These are phyloP conservation scores for Byasa hedistus DNA, from an alignment of 2,888 invertebrate species.

Conservation along the genomic window DNA sequence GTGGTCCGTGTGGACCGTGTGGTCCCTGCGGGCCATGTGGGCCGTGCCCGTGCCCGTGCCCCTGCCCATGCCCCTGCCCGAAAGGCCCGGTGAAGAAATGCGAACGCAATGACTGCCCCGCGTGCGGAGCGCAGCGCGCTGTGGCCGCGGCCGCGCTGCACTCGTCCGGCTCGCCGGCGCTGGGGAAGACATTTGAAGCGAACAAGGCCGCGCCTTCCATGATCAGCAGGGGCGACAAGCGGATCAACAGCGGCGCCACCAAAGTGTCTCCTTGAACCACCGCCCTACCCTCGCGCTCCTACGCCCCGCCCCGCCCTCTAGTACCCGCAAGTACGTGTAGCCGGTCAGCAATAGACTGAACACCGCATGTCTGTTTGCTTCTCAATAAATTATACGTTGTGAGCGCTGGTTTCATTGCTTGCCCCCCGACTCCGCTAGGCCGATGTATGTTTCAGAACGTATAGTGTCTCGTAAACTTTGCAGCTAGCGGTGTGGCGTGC, in stretches of 20 bases:
- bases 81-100: slow-evolving; percentile 40
- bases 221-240: slow-evolving; percentile 14
- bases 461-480: slow-evolving; percentile 63
- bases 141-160: slow-evolving; percentile 23
- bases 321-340: background rate
- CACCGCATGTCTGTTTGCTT: background rate
- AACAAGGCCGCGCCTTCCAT: background rate
- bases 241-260: slow-evolving; percentile 3
- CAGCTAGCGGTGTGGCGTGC: slow-evolving; percentile 56
- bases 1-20: slow-evolving; percentile 47
- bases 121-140: slow-evolving; percentile 35
- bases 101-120: slow-evolving; percentile 38
- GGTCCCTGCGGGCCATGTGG: slow-evolving; percentile 41
- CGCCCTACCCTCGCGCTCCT: background rate
- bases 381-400: slow-evolving; percentile 12
- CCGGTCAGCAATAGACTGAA: no score
- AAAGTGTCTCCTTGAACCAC: slow-evolving; percentile 18
- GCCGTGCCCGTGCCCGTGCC: slow-evolving; percentile 37
- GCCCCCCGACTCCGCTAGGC: background rate
- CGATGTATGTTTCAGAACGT: slow-evolving; percentile 33
- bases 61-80: slow-evolving; percentile 40
- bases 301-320: background rate
- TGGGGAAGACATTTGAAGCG: slow-evolving; percentile 26
- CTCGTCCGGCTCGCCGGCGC: slow-evolving; percentile 4
- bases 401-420: background rate